phyloP scores from a whole-genome alignment of 2,797 vertebrate species.

The Ispidina lecontei region DNA sequence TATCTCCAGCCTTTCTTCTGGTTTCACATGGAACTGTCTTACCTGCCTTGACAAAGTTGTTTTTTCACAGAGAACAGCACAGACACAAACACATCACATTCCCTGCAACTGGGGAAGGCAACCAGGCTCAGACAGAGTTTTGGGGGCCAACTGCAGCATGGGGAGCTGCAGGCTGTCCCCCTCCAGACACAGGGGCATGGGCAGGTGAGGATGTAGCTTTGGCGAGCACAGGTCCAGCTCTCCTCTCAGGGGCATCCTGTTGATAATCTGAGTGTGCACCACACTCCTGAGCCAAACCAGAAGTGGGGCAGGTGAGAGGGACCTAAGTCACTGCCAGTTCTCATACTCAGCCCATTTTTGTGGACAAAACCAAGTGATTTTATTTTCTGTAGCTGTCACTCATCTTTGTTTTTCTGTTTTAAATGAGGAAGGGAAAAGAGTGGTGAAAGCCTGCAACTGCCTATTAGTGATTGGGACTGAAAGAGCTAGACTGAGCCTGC shows the following conservation, averaged over 20 bases:
- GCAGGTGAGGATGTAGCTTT: background rate
- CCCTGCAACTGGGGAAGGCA: rapidly evolving
- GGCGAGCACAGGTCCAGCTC: background rate
- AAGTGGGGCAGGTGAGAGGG: background rate
- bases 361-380: constrained; percentile 14
- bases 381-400: constrained; percentile 42
- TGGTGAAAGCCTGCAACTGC: background rate
- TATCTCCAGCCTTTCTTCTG: background rate
- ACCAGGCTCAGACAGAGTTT: background rate
- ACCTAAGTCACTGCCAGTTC: background rate
- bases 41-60: background rate
- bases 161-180: background rate
- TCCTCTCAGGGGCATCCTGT: background rate
- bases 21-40: background rate
- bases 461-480: constrained; percentile 26
- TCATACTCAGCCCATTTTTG: rapidly evolving
- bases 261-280: background rate
- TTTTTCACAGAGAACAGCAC: background rate
- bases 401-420: constrained; percentile 26
- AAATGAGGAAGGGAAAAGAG: background rate
- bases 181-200: rapidly evolving
- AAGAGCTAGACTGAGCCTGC: background rate
- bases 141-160: background rate
- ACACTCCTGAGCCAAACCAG: background rate
- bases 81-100: background rate